phyloP scores from a whole-genome alignment of 2,888 invertebrate species.

The Alcis repandata region DNA sequence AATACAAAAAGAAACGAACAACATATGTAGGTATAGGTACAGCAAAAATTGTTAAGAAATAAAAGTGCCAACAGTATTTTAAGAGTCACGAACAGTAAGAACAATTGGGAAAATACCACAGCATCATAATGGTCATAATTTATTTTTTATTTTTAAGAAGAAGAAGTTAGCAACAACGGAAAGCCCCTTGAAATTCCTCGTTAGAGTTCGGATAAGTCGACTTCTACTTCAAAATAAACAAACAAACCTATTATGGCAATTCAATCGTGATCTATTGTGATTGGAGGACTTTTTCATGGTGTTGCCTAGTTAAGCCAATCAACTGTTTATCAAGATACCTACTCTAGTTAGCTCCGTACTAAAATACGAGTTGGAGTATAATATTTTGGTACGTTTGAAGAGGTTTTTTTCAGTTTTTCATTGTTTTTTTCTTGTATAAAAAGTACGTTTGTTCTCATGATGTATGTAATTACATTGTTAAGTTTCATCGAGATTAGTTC shows the following conservation, averaged over 20 bases:
- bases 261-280: constrained; percentile 24
- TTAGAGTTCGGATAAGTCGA: background rate
- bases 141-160: background rate
- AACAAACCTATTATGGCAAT: constrained; percentile 29
- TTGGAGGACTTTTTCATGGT: constrained; percentile 28
- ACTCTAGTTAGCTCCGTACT: background rate
- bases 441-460: no score
- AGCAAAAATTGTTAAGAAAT: no score
- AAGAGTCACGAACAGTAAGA: no score
- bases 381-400: background rate
- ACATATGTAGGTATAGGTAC: no score
- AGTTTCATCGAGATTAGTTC: no score
- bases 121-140: no score
- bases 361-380: background rate
- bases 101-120: no score
- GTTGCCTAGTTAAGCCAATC: constrained; percentile 25
- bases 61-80: no score
- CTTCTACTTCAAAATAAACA: constrained; percentile 12
- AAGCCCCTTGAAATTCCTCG: constrained; percentile 3
- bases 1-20: no score
- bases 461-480: no score
- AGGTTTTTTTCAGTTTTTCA: no score
- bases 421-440: no score
- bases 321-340: constrained; percentile 8
- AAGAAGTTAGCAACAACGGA: background rate